These are phyloP conservation scores for Callyntrura guangdongensis DNA, from an alignment of 2,888 invertebrate genomes.

Conservation along the genomic window DNA sequence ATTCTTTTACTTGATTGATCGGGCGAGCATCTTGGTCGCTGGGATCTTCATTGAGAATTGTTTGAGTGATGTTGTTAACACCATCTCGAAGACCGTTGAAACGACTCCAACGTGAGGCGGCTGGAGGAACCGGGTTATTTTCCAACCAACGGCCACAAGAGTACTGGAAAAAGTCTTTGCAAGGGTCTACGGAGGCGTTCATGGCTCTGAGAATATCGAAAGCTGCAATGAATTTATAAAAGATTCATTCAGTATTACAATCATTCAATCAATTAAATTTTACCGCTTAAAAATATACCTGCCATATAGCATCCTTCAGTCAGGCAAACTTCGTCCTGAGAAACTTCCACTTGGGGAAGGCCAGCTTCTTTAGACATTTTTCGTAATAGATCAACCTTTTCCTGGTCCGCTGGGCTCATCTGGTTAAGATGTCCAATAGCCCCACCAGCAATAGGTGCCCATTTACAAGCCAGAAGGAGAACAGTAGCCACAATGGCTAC, in stretches of 20 bases:
- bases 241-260: not conserved
- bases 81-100: constrained; percentile 79
- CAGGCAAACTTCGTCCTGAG: constrained; percentile 64
- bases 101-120: constrained; percentile 77
- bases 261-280: not conserved
- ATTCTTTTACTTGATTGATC: constrained; percentile 82
- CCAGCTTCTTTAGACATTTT: constrained; percentile 45
- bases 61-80: constrained; percentile 81
- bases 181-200: constrained; percentile 81
- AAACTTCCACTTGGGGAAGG: constrained; percentile 31
- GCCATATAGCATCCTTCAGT: constrained; percentile 77
- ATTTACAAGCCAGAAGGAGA: not conserved
- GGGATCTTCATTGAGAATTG: constrained; percentile 76
- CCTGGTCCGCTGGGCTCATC: not conserved
- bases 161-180: constrained; percentile 82
- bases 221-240: constrained; percentile 66
- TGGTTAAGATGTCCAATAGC: not conserved
- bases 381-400: constrained; percentile 11
- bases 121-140: constrained; percentile 76
- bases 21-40: constrained; percentile 78
- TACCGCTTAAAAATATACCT: constrained; percentile 51
- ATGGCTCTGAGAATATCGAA: constrained; percentile 79
- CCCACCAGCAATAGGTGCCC: not conserved
- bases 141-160: constrained; percentile 82
- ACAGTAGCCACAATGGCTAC: constrained; percentile 19